Conservation (phyloP, 1,140 invertebrate species). For the Drosophila tristis region DNA sequence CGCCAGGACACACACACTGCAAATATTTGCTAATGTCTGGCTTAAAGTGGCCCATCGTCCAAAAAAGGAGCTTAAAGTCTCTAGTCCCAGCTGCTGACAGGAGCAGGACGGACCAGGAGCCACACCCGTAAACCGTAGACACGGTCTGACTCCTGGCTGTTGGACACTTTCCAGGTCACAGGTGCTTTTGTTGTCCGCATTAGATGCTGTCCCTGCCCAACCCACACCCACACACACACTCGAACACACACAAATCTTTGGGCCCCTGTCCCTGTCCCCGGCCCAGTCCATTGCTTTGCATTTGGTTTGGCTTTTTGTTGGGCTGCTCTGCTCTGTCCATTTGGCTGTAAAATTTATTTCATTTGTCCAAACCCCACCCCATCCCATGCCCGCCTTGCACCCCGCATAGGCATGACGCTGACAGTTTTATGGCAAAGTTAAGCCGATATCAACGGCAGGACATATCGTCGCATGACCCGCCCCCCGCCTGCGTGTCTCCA, state of each 20-base stretch:
- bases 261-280: background rate
- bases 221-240: constrained; percentile 37
- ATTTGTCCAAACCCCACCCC: constrained; percentile 50
- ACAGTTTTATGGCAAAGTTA: constrained; percentile 83
- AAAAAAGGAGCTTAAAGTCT: constrained; percentile 49
- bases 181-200: constrained; percentile 81
- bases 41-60: constrained; percentile 56
- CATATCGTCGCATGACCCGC: constrained; percentile 55
- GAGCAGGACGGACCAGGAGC: constrained; percentile 7
- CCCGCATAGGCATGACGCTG: constrained; percentile 75
- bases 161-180: constrained; percentile 75
- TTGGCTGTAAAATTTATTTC: constrained; percentile 83
- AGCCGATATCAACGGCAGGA: constrained; percentile 81
- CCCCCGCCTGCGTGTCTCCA: constrained; percentile 27
- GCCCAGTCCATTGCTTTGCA: constrained; percentile 7
- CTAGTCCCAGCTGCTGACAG: constrained; percentile 31
- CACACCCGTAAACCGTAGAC: constrained; percentile 7
- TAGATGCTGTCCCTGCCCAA: constrained; percentile 68
- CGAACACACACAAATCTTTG: constrained; percentile 59
- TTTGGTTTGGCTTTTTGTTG: constrained; percentile 63
- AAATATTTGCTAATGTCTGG: constrained; percentile 64
- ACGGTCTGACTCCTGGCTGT: constrained; percentile 18
- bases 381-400: constrained; percentile 1
- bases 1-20: background rate
- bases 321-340: constrained; percentile 59